These are phyloP conservation scores for Tetrapedia diversipes DNA, from an alignment of 2,888 invertebrate species.

Conservation along the genomic window DNA sequence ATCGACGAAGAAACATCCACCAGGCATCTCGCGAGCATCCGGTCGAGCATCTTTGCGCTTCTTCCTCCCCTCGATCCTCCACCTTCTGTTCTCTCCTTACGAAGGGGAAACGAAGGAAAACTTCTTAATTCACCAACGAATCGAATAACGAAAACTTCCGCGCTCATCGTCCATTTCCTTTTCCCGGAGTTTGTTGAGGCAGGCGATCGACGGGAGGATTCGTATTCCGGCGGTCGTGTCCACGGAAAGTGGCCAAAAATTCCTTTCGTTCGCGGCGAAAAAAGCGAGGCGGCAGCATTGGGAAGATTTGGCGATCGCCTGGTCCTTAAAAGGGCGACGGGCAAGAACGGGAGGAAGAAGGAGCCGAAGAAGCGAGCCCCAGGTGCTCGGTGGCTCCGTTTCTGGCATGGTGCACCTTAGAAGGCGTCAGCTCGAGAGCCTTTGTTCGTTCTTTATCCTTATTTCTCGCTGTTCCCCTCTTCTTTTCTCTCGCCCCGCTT, in stretches of 20 bases:
- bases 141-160: neutral
- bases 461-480: neutral
- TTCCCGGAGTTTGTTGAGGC: neutral
- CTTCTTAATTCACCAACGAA: constrained; percentile 17
- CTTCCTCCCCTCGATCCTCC: neutral
- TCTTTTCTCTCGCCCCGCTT: constrained; percentile 30
- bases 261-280: too few species aligned
- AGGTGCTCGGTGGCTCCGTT: constrained; percentile 73
- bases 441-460: constrained; percentile 52
- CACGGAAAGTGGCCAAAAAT: constrained; percentile 11
- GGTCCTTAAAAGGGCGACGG: constrained; percentile 42
- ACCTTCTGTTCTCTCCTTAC: neutral
- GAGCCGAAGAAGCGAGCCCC: constrained; percentile 57
- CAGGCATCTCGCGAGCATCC: too few species aligned
- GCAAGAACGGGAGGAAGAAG: constrained; percentile 43
- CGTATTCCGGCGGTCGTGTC: neutral
- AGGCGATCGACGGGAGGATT: neutral
- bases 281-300: too few species aligned
- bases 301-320: constrained; percentile 41
- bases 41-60: too few species aligned
- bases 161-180: constrained; percentile 10
- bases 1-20: constrained; percentile 26
- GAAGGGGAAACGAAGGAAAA: neutral
- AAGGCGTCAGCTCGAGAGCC: constrained; percentile 71
- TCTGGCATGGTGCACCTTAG: constrained; percentile 76